phyloP scores from a whole-genome alignment of 2,113 vertebrate species.

The Oryzias javanicus region DNA sequence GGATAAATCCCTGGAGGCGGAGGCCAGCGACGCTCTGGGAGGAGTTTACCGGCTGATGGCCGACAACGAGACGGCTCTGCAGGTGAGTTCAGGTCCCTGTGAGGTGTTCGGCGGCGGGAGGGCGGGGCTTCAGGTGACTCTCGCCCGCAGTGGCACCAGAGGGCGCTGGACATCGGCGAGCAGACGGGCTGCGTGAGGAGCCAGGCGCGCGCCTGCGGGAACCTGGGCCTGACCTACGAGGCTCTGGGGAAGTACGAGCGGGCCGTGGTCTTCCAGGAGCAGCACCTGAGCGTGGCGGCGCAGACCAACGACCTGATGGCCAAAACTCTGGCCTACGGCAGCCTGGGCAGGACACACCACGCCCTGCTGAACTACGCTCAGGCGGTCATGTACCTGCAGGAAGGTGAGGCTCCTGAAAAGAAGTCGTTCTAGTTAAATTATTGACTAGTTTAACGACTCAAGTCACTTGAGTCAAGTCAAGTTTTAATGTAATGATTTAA shows the following conservation, averaged over 20 bases:
- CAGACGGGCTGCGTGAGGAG: constrained; percentile 85
- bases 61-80: constrained; percentile 89
- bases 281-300: constrained; percentile 93
- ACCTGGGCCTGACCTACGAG: constrained; percentile 93
- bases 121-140: neutral
- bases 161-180: constrained; percentile 90
- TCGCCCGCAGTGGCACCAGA: constrained; percentile 87
- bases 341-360: constrained; percentile 91
- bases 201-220: constrained; percentile 90
- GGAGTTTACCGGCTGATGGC: constrained; percentile 94
- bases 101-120: neutral
- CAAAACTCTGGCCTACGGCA: constrained; percentile 91
- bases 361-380: constrained; percentile 94
- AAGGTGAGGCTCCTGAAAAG: constrained; percentile 76
- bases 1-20: constrained; percentile 88
- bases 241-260: constrained; percentile 91
- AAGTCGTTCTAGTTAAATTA: too few relatives aligned
- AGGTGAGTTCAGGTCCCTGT: constrained; percentile 54
- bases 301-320: constrained; percentile 90
- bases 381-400: constrained; percentile 97
- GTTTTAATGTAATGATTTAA: too few relatives aligned
- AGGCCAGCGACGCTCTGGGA: constrained; percentile 87
- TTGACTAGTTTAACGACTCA: too few relatives aligned
- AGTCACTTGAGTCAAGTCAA: too few relatives aligned
- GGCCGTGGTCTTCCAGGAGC: constrained; percentile 94